phyloP scores from a whole-genome alignment of 2,113 vertebrate genomes.

The Halcyon malimbica region DNA sequence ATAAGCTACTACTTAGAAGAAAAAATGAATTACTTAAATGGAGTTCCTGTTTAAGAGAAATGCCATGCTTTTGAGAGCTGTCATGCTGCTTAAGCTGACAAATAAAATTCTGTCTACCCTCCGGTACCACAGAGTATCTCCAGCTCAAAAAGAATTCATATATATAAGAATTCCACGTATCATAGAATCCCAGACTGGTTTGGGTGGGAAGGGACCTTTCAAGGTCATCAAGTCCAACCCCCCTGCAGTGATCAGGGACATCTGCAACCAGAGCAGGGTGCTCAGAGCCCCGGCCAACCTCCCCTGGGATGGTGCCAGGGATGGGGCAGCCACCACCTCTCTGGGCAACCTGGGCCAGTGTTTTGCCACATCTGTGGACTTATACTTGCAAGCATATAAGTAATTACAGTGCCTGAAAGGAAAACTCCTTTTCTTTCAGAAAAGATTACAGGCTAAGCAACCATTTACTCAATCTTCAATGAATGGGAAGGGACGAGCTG shows the following conservation, averaged over 20 bases:
- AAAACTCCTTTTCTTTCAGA: conserved; percentile 14
- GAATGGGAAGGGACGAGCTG: neutral
- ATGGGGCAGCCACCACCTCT: too few species aligned
- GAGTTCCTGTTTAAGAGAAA: neutral
- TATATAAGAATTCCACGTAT: neutral
- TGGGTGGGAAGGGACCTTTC: too few species aligned
- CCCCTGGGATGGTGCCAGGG: too few species aligned
- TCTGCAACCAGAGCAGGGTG: too few species aligned
- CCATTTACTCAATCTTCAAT: conserved; percentile 15
- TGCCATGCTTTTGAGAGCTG: neutral
- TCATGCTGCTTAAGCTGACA: neutral
- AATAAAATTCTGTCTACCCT: neutral
- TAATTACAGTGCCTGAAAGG: conserved; percentile 21
- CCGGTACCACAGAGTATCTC: neutral
- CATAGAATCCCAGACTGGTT: too few species aligned
- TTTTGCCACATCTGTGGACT: too few species aligned
- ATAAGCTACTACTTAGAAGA: neutral
- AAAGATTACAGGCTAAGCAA: conserved; percentile 27
- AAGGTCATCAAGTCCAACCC: too few species aligned
- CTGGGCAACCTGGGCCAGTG: too few species aligned
- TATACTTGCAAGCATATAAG: neutral
- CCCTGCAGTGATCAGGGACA: too few species aligned
- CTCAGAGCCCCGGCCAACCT: too few species aligned
- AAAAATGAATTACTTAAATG: neutral
- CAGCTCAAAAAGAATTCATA: neutral